These are phyloP conservation scores for Shinisaurus crocodilurus DNA, from an alignment of 2,113 vertebrate genomes.

Conservation along the genomic window DNA sequence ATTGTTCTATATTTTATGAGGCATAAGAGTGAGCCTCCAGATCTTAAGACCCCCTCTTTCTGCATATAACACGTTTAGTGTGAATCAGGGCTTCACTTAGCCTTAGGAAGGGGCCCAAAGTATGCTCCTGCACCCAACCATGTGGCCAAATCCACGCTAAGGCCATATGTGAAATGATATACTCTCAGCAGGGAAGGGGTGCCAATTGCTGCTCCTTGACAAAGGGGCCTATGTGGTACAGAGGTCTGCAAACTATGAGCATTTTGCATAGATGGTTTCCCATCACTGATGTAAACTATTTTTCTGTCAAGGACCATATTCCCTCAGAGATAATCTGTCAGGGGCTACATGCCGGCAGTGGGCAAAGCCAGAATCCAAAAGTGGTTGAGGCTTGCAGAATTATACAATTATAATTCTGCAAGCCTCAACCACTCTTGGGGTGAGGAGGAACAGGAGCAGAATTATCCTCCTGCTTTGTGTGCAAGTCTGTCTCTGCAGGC, in stretches of 20 bases:
- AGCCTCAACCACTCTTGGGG: too few relatives aligned
- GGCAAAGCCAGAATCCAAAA: too few relatives aligned
- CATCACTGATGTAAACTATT: not conserved
- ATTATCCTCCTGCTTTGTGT: too few relatives aligned
- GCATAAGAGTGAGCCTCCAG: not conserved
- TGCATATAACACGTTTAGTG: not conserved
- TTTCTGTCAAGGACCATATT: not conserved
- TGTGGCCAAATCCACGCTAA: not conserved
- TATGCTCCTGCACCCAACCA: not conserved
- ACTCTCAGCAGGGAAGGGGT: not conserved
- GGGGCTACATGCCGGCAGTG: not conserved
- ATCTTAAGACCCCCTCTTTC: not conserved
- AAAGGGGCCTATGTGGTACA: not conserved
- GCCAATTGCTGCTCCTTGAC: not conserved
- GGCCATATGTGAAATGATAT: not conserved
- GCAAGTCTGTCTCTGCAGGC: too few relatives aligned
- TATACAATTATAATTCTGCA: not conserved
- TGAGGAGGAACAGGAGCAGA: too few relatives aligned
- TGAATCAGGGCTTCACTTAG: not conserved
- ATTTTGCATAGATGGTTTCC: not conserved
- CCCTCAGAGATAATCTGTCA: not conserved
- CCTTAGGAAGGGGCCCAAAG: not conserved
- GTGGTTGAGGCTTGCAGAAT: not conserved
- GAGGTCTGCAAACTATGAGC: not conserved
- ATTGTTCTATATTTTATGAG: not conserved